Conservation (phyloP, 1,140 invertebrate species). For the Pseudomyrmex cubaensis region DNA sequence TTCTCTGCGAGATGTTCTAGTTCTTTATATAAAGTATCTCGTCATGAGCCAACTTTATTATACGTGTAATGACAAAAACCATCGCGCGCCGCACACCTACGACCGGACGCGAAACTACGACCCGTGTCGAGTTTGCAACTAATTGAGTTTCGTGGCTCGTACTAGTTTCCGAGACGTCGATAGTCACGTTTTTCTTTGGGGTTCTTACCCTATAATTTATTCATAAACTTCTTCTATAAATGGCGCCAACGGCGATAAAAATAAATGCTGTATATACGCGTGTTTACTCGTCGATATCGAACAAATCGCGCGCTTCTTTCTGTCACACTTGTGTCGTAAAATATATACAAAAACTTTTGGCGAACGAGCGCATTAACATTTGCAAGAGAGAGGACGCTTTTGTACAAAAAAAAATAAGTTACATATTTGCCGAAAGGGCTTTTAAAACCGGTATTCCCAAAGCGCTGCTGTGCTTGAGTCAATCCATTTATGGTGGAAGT, state of each 20-base stretch:
- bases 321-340: not conserved
- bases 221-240: constrained; percentile 38
- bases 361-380: too few species aligned
- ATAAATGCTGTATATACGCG: not conserved
- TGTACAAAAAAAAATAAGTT: not conserved
- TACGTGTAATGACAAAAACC: constrained; percentile 31
- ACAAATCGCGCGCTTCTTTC: too few species aligned
- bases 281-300: not conserved
- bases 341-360: not conserved
- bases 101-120: not conserved
- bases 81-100: too few species aligned
- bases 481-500: constrained; percentile 41
- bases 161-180: constrained; percentile 9
- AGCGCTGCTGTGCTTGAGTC: not conserved
- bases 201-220: constrained; percentile 4
- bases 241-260: not conserved
- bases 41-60: constrained; percentile 61
- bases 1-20: constrained; percentile 5
- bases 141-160: constrained; percentile 26
- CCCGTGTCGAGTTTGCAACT: constrained; percentile 12
- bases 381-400: too few species aligned
- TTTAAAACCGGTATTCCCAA: constrained; percentile 6
- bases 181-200: not conserved
- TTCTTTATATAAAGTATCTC: constrained; percentile 41
- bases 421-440: not conserved